These are phyloP conservation scores for Pseudopodoces humilis DNA, from an alignment of 2,113 vertebrate genomes.

Conservation along the genomic window DNA sequence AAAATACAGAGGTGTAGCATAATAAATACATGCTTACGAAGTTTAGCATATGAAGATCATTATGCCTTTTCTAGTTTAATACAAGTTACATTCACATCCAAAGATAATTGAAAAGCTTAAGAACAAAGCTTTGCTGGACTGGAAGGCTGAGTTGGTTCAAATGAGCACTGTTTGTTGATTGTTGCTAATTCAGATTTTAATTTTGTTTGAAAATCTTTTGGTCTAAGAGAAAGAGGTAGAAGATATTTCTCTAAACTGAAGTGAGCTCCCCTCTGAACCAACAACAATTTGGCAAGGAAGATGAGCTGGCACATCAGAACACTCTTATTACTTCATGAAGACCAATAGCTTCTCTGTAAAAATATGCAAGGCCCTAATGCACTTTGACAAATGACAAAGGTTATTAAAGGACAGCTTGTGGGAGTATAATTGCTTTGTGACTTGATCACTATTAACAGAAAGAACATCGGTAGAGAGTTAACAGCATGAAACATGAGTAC, in stretches of 20 bases:
- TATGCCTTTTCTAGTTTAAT: background rate
- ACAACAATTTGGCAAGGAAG: slow-evolving; percentile 10
- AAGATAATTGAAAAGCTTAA: background rate
- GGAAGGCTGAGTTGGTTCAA: background rate
- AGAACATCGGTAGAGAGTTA: background rate
- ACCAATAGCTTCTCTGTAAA: slow-evolving; percentile 39
- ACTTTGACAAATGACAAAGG: slow-evolving; percentile 44
- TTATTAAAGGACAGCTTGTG: slow-evolving; percentile 45
- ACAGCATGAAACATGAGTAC: background rate
- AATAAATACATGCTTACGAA: background rate
- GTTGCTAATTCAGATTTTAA: background rate
- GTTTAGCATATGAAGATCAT: background rate
- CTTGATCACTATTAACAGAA: slow-evolving; percentile 34
- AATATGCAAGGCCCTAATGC: slow-evolving; percentile 37
- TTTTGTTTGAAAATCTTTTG: background rate
- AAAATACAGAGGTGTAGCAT: background rate
- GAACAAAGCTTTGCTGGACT: background rate
- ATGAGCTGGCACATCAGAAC: slow-evolving; percentile 29
- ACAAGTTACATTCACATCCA: background rate
- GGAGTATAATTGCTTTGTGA: slow-evolving; percentile 51
- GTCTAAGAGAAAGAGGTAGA: background rate
- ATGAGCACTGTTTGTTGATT: background rate
- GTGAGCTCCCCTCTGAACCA: background rate
- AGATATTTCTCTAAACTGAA: background rate
- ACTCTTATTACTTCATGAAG: slow-evolving; percentile 20